Percentiles rank a stretch among this genome's conserved stretches.
These are phyloP conservation scores for Salpingus planirostris DNA, from an alignment of 2,888 invertebrate species.

Conservation along the genomic window DNA sequence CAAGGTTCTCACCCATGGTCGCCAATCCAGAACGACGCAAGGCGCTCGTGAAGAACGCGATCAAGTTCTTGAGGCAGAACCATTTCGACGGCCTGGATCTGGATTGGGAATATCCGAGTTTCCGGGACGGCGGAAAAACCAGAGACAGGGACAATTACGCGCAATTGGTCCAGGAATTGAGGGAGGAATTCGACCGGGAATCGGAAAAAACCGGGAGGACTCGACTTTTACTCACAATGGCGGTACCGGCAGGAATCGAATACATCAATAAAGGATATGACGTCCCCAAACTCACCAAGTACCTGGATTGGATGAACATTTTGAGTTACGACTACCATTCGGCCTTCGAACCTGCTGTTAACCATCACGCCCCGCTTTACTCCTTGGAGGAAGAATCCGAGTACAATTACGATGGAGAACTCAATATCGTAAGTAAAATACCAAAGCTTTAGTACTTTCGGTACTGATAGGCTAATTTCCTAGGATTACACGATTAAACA, in stretches of 20 bases:
- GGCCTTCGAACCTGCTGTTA: slow-evolving; percentile 81
- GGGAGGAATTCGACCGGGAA: slow-evolving; percentile 84
- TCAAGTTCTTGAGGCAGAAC: slow-evolving; percentile 82
- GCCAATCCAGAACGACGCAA: slow-evolving; percentile 66
- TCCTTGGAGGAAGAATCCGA: slow-evolving; percentile 74
- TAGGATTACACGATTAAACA: slow-evolving; percentile 81
- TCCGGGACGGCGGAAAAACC: slow-evolving; percentile 70
- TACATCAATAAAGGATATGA: slow-evolving; percentile 92
- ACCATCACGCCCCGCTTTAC: slow-evolving; percentile 83
- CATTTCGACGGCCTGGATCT: slow-evolving; percentile 89
- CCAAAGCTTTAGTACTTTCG: background rate
- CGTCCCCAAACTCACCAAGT: slow-evolving; percentile 72
- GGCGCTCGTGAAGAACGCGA: slow-evolving; percentile 72
- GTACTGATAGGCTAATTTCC: too few relatives aligned
- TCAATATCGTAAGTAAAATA: slow-evolving; percentile 70
- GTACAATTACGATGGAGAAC: slow-evolving; percentile 78
- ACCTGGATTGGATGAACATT: slow-evolving; percentile 88
- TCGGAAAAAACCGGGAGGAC: slow-evolving; percentile 73
- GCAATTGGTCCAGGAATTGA: slow-evolving; percentile 75
- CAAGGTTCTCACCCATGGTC: slow-evolving; percentile 81
- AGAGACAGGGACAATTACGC: slow-evolving; percentile 84
- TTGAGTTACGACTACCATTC: slow-evolving; percentile 90
- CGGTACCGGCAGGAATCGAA: slow-evolving; percentile 88
- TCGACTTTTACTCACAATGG: slow-evolving; percentile 78
- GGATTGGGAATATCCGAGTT: slow-evolving; percentile 86